Evolutionary conservation across 2,888 invertebrate species (phyloP), one percentile per base, ranked within the genome.

Genomic region (Dorcus parallelipipedus): DNA sequence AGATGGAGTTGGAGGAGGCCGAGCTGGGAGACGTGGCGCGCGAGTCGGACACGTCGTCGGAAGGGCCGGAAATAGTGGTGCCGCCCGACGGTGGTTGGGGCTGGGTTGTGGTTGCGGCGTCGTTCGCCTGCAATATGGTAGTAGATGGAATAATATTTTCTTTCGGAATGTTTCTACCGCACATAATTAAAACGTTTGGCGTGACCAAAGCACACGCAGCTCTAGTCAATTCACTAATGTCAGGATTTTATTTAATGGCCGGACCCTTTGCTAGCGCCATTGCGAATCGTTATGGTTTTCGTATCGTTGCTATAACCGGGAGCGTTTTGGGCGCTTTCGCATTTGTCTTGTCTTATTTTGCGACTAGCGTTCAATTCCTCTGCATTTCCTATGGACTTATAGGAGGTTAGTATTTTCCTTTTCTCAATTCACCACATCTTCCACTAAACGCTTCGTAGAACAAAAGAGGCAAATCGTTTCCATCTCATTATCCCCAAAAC

Each of bases 61-160:
- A 67, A 20, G 73, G 69, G 41, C 70, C 72, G 4, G 75, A 72
- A 58, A 70, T 78, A 81, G 85, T 86, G 60, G 87, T 90, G 47
- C 92, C 94, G 2, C 94, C 94, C 0, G 95, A 95, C 72, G 95
- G 95, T 10, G 95, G 95, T n/a, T 96, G 91, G 87, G 95, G 93
- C 38, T 96, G 95, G 95, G 82, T 93, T 51, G 86, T 97, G 54
- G 90, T 95, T 5, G 81, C 84, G 0, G 93, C 93, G 0, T 93
- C 95, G 2, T 95, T 97, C 80, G 82, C 92, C 79, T 92, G 91
- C 79, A 95, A 95, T 76, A 81, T 94, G n/a, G 81, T 97, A 49
- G 91, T 96, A 10, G 97, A 97, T 72, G 97, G 97, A 47, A 90
- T 95, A 67, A 90, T 93, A 54, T 93, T 93, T 80, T 89, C 91